Conservation (phyloP, 2,888 invertebrate genomes). For the Andrena hattorfiana region DNA sequence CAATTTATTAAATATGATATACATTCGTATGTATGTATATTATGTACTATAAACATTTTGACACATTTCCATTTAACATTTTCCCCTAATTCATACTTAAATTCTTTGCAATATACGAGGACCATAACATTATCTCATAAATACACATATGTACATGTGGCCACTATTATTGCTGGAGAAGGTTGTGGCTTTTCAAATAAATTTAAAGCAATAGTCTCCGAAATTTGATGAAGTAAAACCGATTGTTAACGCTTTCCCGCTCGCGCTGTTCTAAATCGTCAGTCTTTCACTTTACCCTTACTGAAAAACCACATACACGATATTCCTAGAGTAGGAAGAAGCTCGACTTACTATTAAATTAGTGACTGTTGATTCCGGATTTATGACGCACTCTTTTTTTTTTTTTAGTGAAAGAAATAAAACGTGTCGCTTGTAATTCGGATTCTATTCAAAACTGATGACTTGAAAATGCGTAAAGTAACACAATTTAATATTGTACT, state of each 20-base stretch:
- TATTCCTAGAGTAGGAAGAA: slow-evolving; percentile 26
- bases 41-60: slow-evolving; percentile 68
- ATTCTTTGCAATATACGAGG: slow-evolving; percentile 42
- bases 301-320: slow-evolving; percentile 46
- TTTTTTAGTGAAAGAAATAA: slow-evolving; percentile 38
- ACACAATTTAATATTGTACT: slow-evolving; percentile 48
- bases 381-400: background rate
- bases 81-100: slow-evolving; percentile 39
- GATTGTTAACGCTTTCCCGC: background rate
- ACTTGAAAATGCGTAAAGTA: slow-evolving; percentile 54
- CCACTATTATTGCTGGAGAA: slow-evolving; percentile 34
- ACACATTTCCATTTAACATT: slow-evolving; percentile 52
- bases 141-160: slow-evolving; percentile 69
- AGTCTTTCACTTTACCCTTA: slow-evolving; percentile 18
- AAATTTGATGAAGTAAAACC: slow-evolving; percentile 9
- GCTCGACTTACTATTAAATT: slow-evolving; percentile 7
- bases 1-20: slow-evolving; percentile 74
- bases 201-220: slow-evolving; percentile 16
- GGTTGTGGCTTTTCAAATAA: slow-evolving; percentile 39
- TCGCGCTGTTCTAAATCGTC: slow-evolving; percentile 4
- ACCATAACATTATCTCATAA: slow-evolving; percentile 61
- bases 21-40: slow-evolving; percentile 55
- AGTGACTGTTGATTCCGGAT: slow-evolving; percentile 1
- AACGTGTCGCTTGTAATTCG: slow-evolving; percentile 17
- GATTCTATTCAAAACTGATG: slow-evolving; percentile 33